Evolutionary conservation across 2,113 vertebrate genomes (phyloP), one percentile per base, ranked within the genome.

Genomic region (Prionailurus viverrinus): DNA sequence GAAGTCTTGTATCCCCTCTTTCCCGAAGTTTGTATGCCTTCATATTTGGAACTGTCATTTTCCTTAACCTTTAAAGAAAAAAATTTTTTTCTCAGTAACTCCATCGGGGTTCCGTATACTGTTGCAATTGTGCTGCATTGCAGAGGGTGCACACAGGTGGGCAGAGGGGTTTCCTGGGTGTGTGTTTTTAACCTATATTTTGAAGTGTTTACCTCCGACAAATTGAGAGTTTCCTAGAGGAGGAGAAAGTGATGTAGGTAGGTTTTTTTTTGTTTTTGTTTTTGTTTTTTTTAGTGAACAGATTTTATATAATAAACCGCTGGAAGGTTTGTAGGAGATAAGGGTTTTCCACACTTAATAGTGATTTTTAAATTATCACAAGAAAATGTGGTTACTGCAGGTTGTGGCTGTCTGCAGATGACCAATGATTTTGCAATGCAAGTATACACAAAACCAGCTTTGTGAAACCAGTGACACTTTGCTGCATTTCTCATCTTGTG

Each of bases 21-120:
- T 16, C 78, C 6, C 10, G 0, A 73, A 66, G 63, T 93, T 87
- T 94, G 63, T 89, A 78, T 90, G 81, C 58, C 31, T 96, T 97
- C 63, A 0, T 97, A 48, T 92, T 78, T 84, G 83, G 41, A 94
- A 21, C 76, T 92, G 91, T 95, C 92, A 91, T 94, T 92, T 92
- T 58, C 33, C 69, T 65, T 55, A 79, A 65, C 89, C 95, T 91
- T 63, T 61, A 93, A 96, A 90, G 84, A 61, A 81, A 76, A 76
- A 36, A 1, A 0, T 58, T 66, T 27, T 55, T 21, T 84, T 63
- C 27, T 78, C 4, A 14, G n/a, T 94, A 87, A 89, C 65, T 94
- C 84, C 51, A 11, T n/a, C 87, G 71, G 71, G 48, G 25, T 82
- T 86, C 29, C 29, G 73, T 39, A 27, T n/a, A 58, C 29, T 33